A percentile compares a stretch with the other conserved stretches of the same genome.
These are phyloP conservation scores for Drosophila phalerata DNA, from an alignment of 2,888 invertebrate genomes.

Conservation along the genomic window DNA sequence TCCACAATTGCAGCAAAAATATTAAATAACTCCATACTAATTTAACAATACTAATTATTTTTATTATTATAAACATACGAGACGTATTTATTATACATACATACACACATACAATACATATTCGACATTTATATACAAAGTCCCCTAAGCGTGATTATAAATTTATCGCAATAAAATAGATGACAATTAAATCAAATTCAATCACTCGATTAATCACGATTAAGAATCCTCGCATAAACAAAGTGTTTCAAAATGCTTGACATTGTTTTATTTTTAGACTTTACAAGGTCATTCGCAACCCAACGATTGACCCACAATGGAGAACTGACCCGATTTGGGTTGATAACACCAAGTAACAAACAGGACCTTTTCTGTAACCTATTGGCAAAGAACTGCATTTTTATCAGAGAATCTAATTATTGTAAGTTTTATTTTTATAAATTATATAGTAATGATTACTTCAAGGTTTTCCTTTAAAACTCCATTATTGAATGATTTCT, in stretches of 20 bases:
- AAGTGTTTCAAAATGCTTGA: neutral
- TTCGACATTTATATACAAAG: constrained; percentile 50
- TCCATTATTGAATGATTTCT: too few species aligned
- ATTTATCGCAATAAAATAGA: constrained; percentile 58
- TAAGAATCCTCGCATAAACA: constrained; percentile 24
- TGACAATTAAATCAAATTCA: constrained; percentile 29
- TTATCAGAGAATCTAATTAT: too few species aligned
- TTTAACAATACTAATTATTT: constrained; percentile 46
- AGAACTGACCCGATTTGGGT: neutral
- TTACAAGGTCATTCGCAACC: neutral
- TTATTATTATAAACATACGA: constrained; percentile 62
- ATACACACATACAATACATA: constrained; percentile 46
- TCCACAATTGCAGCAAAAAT: constrained; percentile 44
- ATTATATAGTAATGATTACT: too few species aligned
- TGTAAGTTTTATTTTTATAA: too few species aligned
- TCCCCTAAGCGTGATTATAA: constrained; percentile 53
- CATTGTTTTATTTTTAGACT: neutral
- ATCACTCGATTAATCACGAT: constrained; percentile 17
- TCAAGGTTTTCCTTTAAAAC: too few species aligned
- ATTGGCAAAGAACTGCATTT: too few species aligned
- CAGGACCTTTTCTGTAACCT: too few species aligned
- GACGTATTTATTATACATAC: constrained; percentile 70
- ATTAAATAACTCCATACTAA: constrained; percentile 49
- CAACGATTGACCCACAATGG: neutral
- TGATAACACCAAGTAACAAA: neutral